phyloP scores from a whole-genome alignment of 2,797 vertebrate species.

The Heterohyrax brucei region DNA sequence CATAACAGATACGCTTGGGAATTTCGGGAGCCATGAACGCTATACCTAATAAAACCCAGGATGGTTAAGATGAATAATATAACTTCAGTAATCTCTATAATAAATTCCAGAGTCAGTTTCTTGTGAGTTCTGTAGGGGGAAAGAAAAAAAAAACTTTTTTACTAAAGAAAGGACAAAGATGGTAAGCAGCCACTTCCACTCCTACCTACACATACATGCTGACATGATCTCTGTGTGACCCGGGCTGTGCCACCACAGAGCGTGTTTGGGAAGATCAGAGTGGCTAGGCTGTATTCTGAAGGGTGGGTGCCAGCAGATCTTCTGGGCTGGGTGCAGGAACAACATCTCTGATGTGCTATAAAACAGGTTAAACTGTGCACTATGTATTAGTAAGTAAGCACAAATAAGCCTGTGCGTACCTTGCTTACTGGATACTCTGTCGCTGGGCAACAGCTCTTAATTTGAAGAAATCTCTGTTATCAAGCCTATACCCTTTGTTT shows the following conservation, averaged over 20 bases:
- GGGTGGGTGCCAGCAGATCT: background rate
- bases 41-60: background rate
- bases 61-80: background rate
- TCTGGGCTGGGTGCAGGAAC: background rate
- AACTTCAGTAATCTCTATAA: fast-evolving
- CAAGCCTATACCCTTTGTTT: background rate
- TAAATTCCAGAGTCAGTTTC: conserved; percentile 36
- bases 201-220: background rate
- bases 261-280: background rate
- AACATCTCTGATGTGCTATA: background rate
- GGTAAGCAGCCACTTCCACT: background rate
- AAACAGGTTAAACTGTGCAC: no score
- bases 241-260: background rate
- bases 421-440: no score
- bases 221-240: background rate
- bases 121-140: background rate
- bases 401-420: no score
- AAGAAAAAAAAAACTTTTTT: background rate
- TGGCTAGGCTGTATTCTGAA: background rate
- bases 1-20: background rate
- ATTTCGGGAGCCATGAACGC: background rate
- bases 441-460: background rate
- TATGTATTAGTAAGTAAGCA: no score
- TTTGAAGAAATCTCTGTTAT: conserved; percentile 36
- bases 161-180: conserved; percentile 45